Base-by-base conservation (phyloP, 2,888 invertebrate species). In the Maniola hyperantus region DNA sequence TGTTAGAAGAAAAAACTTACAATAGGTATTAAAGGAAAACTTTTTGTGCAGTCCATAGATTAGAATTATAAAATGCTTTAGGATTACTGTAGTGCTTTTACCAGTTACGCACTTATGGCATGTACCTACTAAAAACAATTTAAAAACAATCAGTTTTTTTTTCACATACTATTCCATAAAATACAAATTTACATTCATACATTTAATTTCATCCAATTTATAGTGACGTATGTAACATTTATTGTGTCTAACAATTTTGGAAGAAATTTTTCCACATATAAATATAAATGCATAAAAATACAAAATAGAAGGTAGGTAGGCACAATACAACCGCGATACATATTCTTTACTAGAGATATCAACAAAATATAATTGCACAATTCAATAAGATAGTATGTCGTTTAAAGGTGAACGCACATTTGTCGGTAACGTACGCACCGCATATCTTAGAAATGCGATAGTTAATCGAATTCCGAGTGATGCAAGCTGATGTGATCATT, bases 221-320 rank as follows among this genome's bases (percentile, higher is more conserved):
- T 26, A 26, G 26, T 26, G 1, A 26, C 26, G 26, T 39, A 2
- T 8, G 10, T 8, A 39, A 39, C 36, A 10, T 39, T 39, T 39
- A 11, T 11, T 39, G 10, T 39, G 39, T 39, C 4, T 10, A 39
- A 39, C 10, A 39, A 39, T 10, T 10, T 39, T 39, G 39, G 39
- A 39, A 39, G 10, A 39, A 39, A 11, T 39, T 11, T 39, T 39
- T 39, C 39, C 39, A 39, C 8, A 8, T 39, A 39, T 8, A 10
- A 10, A 54, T 39, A 13, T 55, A 57, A 57, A 57, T 57, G 57
- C 57, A 57, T 57, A 42, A 57, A 57, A 42, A 57, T 42, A 57
- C 42, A 57, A 20, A 36, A n/a, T 7, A 13, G 4, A 20, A 18
- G 18, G 50, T 50, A n/a, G n/a, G n/a, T n/a, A n/a, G n/a, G n/a